These are phyloP conservation scores for Hedychridium roseum DNA, from an alignment of 2,888 invertebrate genomes.

Conservation along the genomic window DNA sequence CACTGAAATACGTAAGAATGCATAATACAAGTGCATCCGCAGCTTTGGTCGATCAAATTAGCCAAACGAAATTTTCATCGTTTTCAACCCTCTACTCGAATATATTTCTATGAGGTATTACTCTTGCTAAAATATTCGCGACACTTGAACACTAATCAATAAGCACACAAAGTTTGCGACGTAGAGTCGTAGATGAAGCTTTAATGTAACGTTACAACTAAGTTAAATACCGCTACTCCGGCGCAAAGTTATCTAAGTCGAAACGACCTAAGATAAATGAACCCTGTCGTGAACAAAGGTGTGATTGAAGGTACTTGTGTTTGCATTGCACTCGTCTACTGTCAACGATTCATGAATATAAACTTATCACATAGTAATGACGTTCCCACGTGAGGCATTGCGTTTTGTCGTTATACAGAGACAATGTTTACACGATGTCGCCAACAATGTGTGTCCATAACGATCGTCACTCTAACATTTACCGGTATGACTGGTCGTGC, in stretches of 20 bases:
- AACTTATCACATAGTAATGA: not conserved
- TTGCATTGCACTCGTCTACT: constrained; percentile 1
- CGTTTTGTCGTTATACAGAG: constrained; percentile 25
- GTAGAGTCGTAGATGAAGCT: not conserved
- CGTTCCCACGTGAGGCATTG: constrained; percentile 12
- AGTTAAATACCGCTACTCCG: not conserved
- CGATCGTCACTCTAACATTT: too few relatives aligned
- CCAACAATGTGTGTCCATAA: too few relatives aligned
- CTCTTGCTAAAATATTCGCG: too few relatives aligned
- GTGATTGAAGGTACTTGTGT: not conserved
- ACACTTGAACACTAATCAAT: too few relatives aligned
- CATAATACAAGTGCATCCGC: too few relatives aligned
- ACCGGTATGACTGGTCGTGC: too few relatives aligned
- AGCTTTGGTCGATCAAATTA: too few relatives aligned
- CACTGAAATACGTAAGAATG: too few relatives aligned
- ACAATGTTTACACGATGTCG: constrained; percentile 41
- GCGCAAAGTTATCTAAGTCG: not conserved
- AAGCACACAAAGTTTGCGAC: constrained; percentile 1
- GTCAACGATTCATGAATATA: not conserved
- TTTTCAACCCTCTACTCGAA: too few relatives aligned
- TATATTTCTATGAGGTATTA: too few relatives aligned
- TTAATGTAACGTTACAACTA: constrained; percentile 1
- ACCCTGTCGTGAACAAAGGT: not conserved
- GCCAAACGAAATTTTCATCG: too few relatives aligned
- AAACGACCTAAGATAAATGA: not conserved